Evolutionary conservation across 92 coral and sea anemone genomes (phyloP).

Genomic region (Isaurus tuberculatus): DNA sequence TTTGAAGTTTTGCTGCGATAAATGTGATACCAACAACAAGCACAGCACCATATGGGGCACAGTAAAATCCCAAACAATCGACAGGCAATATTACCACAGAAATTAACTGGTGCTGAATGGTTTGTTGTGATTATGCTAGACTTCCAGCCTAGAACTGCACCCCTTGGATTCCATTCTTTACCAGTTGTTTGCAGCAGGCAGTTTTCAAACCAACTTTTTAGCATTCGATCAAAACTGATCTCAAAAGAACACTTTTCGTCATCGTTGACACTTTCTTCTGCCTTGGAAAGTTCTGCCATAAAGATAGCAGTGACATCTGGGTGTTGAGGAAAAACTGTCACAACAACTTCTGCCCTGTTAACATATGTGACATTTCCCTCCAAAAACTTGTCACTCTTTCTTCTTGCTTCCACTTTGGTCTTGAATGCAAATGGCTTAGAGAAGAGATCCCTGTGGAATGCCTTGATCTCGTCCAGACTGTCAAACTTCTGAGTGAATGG

Average conservation of each 20-base stretch:
- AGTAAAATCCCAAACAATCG: slow-evolving; percentile 29
- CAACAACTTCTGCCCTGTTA: slow-evolving; percentile 30
- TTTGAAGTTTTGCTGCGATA: slow-evolving; percentile 36
- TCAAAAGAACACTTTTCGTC: slow-evolving; percentile 34
- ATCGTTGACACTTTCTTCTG: slow-evolving; percentile 22
- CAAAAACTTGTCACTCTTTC: slow-evolving; percentile 43
- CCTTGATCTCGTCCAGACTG: slow-evolving; percentile 27
- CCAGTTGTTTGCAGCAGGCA: slow-evolving; percentile 26
- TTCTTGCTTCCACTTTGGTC: slow-evolving; percentile 30
- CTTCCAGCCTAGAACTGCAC: slow-evolving; percentile 36
- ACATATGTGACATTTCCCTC: slow-evolving; percentile 46
- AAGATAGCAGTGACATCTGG: slow-evolving; percentile 36
- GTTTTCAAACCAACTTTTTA: slow-evolving; percentile 10
- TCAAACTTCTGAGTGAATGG: slow-evolving; percentile 41
- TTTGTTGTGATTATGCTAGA: slow-evolving; percentile 40
- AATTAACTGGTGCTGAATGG: slow-evolving; percentile 39
- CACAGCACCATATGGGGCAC: slow-evolving; percentile 47
- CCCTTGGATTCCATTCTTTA: slow-evolving; percentile 39
- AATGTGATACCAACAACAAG: slow-evolving; percentile 32
- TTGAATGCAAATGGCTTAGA: slow-evolving; percentile 49
- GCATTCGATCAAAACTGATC: slow-evolving; percentile 30
- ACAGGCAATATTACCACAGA: slow-evolving; percentile 36
- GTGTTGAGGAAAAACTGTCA: slow-evolving; percentile 36
- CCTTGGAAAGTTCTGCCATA: slow-evolving; percentile 31
- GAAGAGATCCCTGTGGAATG: slow-evolving; percentile 32